phyloP scores from a whole-genome alignment of 2,797 vertebrate genomes.

The Buceros bicornis region DNA sequence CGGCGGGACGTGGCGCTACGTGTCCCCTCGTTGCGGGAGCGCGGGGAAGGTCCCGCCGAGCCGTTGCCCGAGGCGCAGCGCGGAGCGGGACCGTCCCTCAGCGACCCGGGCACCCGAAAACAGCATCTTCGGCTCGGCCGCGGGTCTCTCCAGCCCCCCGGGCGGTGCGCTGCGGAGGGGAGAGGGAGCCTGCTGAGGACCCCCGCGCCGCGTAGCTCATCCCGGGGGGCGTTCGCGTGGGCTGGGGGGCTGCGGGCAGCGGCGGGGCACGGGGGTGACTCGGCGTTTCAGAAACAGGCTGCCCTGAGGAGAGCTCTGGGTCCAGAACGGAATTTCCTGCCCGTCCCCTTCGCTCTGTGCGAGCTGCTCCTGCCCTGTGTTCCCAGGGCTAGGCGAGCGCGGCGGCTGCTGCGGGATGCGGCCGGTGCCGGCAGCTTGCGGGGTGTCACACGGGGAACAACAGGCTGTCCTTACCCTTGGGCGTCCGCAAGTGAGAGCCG shows the following conservation, averaged over 20 bases:
- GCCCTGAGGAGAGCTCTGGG: fast-evolving
- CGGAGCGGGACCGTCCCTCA: not conserved
- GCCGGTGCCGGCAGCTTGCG: fast-evolving
- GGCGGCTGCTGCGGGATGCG: fast-evolving
- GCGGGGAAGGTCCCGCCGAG: not conserved
- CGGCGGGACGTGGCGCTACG: not conserved
- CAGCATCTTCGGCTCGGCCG: not conserved
- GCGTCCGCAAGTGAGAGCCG: fast-evolving
- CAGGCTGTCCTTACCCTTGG: fast-evolving
- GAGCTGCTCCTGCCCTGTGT: not conserved
- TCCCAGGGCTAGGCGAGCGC: fast-evolving
- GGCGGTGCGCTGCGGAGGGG: too few species aligned
- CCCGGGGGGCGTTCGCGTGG: not conserved
- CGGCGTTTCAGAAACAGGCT: not conserved
- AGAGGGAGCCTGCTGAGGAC: not conserved
- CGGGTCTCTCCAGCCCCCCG: not conserved
- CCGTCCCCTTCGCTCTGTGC: fast-evolving
- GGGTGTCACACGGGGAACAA: fast-evolving
- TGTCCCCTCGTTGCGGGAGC: not conserved
- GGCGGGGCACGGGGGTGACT: not conserved
- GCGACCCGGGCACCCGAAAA: not conserved
- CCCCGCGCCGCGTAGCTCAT: fast-evolving
- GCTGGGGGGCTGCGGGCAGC: too few species aligned
- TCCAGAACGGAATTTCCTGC: not conserved
- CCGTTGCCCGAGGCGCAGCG: not conserved